These are phyloP conservation scores for Chloebia gouldiae DNA, from an alignment of 2,113 vertebrate genomes.

Conservation along the genomic window DNA sequence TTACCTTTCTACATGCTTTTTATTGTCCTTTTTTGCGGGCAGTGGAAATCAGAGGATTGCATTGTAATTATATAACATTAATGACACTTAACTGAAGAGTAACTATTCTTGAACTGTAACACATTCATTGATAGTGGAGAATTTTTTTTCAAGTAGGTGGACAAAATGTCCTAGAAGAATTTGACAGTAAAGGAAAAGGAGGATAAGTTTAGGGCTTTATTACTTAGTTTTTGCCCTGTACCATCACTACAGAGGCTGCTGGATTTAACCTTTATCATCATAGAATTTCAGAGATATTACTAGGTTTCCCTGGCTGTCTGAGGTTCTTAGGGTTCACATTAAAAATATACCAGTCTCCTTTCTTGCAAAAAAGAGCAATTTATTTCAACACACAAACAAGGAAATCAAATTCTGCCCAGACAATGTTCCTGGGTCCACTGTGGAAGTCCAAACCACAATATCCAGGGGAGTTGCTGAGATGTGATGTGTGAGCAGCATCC, in stretches of 20 bases:
- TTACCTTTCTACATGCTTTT: not conserved
- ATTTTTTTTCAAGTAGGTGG: not conserved
- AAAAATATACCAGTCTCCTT: not conserved
- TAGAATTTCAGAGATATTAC: not conserved
- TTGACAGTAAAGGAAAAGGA: not conserved
- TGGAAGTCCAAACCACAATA: not conserved
- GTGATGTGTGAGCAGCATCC: not conserved
- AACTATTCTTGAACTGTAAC: not conserved
- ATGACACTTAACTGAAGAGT: not conserved
- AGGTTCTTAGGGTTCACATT: not conserved
- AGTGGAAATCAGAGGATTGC: not conserved
- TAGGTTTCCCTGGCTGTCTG: not conserved
- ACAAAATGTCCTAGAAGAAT: not conserved
- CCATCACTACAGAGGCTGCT: not conserved
- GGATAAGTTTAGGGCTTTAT: not conserved
- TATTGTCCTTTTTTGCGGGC: not conserved
- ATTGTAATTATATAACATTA: not conserved
- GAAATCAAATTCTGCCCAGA: not conserved
- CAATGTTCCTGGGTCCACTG: not conserved
- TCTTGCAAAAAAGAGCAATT: not conserved
- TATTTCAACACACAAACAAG: not conserved
- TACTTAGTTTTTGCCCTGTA: not conserved
- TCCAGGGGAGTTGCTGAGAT: not conserved
- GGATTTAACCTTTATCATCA: not conserved
- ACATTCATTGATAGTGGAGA: not conserved